Base-by-base conservation (phyloP, 2,888 invertebrate species). In the Fissipunctia ypsillon region DNA sequence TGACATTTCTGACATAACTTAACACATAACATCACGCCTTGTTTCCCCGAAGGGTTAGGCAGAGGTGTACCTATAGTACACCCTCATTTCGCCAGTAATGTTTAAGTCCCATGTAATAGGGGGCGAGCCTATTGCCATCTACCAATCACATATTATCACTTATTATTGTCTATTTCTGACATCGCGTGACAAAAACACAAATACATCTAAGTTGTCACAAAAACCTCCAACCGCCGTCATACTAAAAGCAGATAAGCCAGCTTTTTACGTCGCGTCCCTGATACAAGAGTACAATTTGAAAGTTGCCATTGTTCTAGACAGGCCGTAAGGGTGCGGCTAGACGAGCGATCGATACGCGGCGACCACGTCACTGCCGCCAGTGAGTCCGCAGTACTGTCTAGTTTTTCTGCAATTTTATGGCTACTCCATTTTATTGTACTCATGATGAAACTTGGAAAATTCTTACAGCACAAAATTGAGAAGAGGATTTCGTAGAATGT, bases 301-400 rank as follows among this genome's bases (percentile, higher is more conserved):
- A 78, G 69, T 60, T 73, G 41, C 50, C 71, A 70, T 80, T 78
- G 76, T 84, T 83, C 74, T 68, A 85, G 69, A 71, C 73, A 75
- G 66, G 69, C 52, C 35, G 77, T 86, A 82, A 84, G 84, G 87
- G 87, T 59, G 87, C 75, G 87, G 86, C 77, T 73, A 84, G 80
- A 85, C 73, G 45, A 12, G 22, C 77, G 87, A 84, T 87, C 86
- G 59, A 87, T 87, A 84, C 41, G 60, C 76, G 60, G 73, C 80
- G 72, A 63, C 25, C 74, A 70, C 87, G 87, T 85, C 84, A 85
- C 72, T 48, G 68, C 60, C 80, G 81, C 72, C 80, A 71, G 66
- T 68, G 52, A 64, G 78, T 76, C 82, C 80, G 75, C 79, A 78
- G 50, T 72, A 74, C 54, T 31, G 35, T 41, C 64, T 67, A 75